These are phyloP conservation scores for Eulemur mongoz DNA, from an alignment of 2,797 vertebrate genomes.

Conservation along the genomic window DNA sequence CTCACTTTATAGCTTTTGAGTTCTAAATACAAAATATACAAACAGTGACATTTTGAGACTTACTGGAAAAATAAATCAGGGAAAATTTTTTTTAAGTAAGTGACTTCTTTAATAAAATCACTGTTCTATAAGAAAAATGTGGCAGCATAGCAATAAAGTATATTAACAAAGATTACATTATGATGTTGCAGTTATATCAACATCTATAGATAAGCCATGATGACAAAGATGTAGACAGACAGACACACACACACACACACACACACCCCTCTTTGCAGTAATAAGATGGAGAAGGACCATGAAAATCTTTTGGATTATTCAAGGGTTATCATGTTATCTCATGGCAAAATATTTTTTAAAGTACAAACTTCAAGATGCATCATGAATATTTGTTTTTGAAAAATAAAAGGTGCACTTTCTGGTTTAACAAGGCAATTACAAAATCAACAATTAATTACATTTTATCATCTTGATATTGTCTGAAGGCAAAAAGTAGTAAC, in stretches of 20 bases:
- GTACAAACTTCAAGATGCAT: neutral
- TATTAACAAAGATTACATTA: neutral
- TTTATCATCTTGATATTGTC: neutral
- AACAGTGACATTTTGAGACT: neutral
- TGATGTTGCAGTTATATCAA: neutral
- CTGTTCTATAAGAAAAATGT: neutral
- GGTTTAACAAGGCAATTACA: neutral
- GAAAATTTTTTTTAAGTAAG: neutral
- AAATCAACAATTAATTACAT: neutral
- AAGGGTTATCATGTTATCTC: neutral
- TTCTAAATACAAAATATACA: neutral
- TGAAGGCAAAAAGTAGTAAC: neutral
- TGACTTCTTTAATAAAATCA: neutral
- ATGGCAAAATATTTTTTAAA: neutral
- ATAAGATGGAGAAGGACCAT: neutral
- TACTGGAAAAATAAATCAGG: neutral
- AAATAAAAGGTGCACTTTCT: neutral
- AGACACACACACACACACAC: neutral
- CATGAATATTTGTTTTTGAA: neutral
- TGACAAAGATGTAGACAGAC: neutral
- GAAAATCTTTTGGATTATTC: neutral
- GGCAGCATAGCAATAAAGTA: neutral
- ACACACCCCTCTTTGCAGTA: neutral
- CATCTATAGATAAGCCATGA: neutral
- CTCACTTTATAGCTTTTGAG: neutral